Base-by-base conservation (phyloP, 1,140 invertebrate species). In the Calliopsis andreniformis region DNA sequence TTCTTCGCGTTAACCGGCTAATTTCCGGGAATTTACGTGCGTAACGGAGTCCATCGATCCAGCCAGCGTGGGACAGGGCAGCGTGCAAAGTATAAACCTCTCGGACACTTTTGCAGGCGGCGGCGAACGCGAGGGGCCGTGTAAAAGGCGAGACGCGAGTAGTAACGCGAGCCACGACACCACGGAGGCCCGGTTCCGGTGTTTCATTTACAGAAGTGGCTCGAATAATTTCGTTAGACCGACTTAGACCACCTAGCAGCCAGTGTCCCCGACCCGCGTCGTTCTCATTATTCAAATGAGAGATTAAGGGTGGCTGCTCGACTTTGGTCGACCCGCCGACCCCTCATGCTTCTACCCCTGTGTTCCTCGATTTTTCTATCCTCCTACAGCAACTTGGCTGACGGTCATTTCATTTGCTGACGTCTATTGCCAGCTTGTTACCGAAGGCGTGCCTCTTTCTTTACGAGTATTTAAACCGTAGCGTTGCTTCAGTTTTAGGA, bases 231-330 rank as follows among this genome's bases (percentile, higher is more conserved):
- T 56, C 55, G 67, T 78, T 78, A 64, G 35, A 56, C 25, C 25
- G 12, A 58, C 49, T 68, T 30, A 12, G 10, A 30, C 6, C 43
- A 51, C 25, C 20, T 43, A 45, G 78, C 49, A 43, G 35, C 32
- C 45, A 62, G 76, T 68, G 73, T 79, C 51, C 62, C 25, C 51
- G 75, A 69, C 45, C 63, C 32, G 56, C 28, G 55, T 64, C 76
- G 18, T 68, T 76, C 72, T 76, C 73, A 76, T 87, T 86, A 86
- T 83, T 86, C 84, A 85, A 86, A 87, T 68, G 56, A 71, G 56
- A 86, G 83, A 85, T 85, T 83, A 83, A 87, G 71, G 77, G 23
- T 32, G 30, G 49, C 58, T 82, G 45, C 70, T 68, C 70, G 66
- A 82, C 59, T 82, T 82, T 64, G 43, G 58, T 32, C 70, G 59